These are phyloP conservation scores for Pollenia angustigena DNA, from an alignment of 2,888 invertebrate genomes.

Conservation along the genomic window DNA sequence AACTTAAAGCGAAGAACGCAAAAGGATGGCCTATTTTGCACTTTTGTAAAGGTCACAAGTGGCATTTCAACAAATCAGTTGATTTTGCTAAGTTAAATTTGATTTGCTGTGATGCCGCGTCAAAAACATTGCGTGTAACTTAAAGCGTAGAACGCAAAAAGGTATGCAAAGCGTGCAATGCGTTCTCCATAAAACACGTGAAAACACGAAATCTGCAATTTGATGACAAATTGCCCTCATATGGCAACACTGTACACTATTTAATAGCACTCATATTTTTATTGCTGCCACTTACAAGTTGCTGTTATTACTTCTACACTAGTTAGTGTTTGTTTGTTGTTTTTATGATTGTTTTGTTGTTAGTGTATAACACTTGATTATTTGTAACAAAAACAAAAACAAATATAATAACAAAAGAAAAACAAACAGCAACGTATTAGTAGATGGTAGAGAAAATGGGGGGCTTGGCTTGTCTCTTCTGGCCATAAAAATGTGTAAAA, in stretches of 20 bases:
- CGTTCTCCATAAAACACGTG: no score
- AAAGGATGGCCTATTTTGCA: no score
- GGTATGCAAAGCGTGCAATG: no score
- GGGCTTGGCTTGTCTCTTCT: constrained; percentile 67
- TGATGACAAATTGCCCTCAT: no score
- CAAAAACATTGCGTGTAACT: no score
- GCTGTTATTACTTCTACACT: not conserved
- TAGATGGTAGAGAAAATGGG: constrained; percentile 23
- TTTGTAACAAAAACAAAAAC: constrained; percentile 14
- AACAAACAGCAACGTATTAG: constrained; percentile 9
- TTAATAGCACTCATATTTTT: constrained; percentile 8
- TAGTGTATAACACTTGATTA: constrained; percentile 28
- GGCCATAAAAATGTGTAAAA: constrained; percentile 19
- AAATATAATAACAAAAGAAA: not conserved
- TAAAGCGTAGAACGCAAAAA: no score
- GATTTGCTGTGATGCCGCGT: no score
- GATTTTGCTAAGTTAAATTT: no score
- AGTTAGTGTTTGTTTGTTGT: constrained; percentile 7
- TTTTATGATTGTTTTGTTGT: constrained; percentile 17
- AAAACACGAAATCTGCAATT: no score
- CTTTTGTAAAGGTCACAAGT: no score
- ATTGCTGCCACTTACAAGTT: not conserved
- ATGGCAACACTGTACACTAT: not conserved
- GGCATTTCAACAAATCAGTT: no score
- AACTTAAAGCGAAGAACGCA: no score